Evolutionary conservation across 2,888 invertebrate genomes (phyloP), one percentile per base, ranked within the genome.

Genomic region (Latrodectus hesperus): DNA sequence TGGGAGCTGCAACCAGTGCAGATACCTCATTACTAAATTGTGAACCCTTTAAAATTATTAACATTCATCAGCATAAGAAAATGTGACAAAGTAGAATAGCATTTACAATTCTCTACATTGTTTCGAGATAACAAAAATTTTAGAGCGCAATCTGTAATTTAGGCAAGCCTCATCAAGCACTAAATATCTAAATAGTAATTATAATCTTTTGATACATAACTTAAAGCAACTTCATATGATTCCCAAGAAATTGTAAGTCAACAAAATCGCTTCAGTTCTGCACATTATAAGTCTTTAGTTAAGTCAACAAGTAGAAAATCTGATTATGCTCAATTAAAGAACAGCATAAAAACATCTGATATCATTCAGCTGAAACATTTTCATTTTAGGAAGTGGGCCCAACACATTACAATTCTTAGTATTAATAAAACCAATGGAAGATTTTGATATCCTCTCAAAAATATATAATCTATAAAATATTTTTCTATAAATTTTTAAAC

Each of bases 1-100:
- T 9, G 12, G n/a, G 22, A 53, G 38, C 84, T 84, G 84, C 84
- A 84, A 65, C 84, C 84, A 84, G 84, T 78, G 77, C 84, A 84
- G 77, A 65, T 49, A 60, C 60, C 17, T 73, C 53, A 11, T 55
- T 60, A 16, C 60, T 60, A 60, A 60, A 60, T 60, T 60, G 60
- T 60, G 60, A 60, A n/a, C 60, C 38, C 4, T 60, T 60, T 60
- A 60, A 60, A 60, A 60, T 9, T 60, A 60, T 60, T 60, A 12
- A 60, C 60, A 60, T 10, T 60, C 10, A 60, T 60, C n/a, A 60
- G n/a, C 10, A 60, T 12, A 60, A 81, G 79, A 81, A 74, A 68
- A 77, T 68, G 77, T 71, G 60, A 71, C 77, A 76, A 64, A 77
- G 55, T 60, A 83, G 70, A 60, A 17, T 64, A 78, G 77, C 72